phyloP scores from a whole-genome alignment of 2,113 vertebrate species.

The Patagioenas fasciata region DNA sequence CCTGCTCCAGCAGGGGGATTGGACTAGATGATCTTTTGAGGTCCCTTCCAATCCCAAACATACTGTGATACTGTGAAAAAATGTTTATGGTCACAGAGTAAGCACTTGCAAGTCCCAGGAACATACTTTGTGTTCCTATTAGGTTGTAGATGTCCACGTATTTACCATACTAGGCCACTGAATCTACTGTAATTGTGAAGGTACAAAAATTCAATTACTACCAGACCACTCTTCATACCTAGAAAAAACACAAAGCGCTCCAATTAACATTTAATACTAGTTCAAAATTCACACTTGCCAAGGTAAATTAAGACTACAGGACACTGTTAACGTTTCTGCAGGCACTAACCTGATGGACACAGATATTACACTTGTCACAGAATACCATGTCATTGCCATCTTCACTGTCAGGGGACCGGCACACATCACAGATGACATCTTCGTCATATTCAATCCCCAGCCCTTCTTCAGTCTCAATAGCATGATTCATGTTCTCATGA shows the following conservation, averaged over 20 bases:
- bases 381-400: slow-evolving; percentile 99
- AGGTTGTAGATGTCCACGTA: neutral
- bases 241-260: neutral
- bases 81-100: neutral
- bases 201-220: neutral
- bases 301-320: neutral
- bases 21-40: too few species aligned
- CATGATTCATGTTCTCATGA: slow-evolving; percentile 95
- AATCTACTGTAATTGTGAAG: neutral
- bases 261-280: neutral
- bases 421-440: slow-evolving; percentile 98
- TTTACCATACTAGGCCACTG: neutral
- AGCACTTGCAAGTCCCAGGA: neutral
- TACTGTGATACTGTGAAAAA: too few species aligned
- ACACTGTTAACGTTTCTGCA: neutral
- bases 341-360: slow-evolving; percentile 92
- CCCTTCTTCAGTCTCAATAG: slow-evolving; percentile 96
- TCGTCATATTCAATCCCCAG: slow-evolving; percentile 98
- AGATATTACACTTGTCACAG: slow-evolving; percentile 98
- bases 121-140: neutral
- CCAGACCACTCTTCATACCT: rapidly evolving
- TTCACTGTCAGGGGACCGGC: slow-evolving; percentile 95
- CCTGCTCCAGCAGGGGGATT: too few species aligned
- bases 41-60: too few species aligned
- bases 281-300: neutral